A percentile compares a stretch with the other conserved stretches of the same genome.
These are phyloP conservation scores for Ylistrum balloti DNA, from an alignment of 1,140 invertebrate species.

Conservation along the genomic window DNA sequence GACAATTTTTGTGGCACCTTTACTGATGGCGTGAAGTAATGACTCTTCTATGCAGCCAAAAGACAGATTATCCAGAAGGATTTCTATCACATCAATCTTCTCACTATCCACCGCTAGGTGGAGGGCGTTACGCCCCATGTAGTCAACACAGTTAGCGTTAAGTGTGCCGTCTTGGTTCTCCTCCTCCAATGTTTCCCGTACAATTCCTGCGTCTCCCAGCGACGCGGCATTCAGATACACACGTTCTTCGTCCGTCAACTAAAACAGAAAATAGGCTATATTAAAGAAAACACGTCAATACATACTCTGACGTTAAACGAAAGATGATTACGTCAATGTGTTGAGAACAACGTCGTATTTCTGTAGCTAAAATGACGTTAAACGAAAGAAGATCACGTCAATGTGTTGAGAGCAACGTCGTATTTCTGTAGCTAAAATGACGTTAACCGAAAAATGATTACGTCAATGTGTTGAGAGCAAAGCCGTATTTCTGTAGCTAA, in stretches of 20 bases:
- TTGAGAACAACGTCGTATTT: too few relatives aligned
- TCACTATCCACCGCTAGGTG: constrained; percentile 82
- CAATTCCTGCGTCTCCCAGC: constrained; percentile 80
- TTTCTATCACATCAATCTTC: constrained; percentile 80
- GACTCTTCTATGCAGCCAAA: constrained; percentile 81
- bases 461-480: too few relatives aligned
- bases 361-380: too few relatives aligned
- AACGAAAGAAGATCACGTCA: too few relatives aligned
- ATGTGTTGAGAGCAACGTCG: too few relatives aligned
- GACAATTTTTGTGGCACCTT: constrained; percentile 81
- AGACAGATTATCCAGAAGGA: constrained; percentile 77
- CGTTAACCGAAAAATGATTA: too few relatives aligned
- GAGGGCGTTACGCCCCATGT: constrained; percentile 80
- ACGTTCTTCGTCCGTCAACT: constrained; percentile 82
- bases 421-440: too few relatives aligned
- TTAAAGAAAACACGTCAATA: too few relatives aligned
- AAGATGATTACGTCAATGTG: too few relatives aligned
- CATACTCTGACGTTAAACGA: too few relatives aligned
- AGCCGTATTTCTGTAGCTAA: too few relatives aligned
- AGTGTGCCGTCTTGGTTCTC: constrained; percentile 67
- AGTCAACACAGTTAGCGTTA: constrained; percentile 80
- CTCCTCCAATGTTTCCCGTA: constrained; percentile 79
- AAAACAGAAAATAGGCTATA: constrained; percentile 48
- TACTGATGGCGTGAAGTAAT: constrained; percentile 81
- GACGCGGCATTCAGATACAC: constrained; percentile 82